phyloP scores from a whole-genome alignment of 2,797 vertebrate species.

The Enteromius radiatus region DNA sequence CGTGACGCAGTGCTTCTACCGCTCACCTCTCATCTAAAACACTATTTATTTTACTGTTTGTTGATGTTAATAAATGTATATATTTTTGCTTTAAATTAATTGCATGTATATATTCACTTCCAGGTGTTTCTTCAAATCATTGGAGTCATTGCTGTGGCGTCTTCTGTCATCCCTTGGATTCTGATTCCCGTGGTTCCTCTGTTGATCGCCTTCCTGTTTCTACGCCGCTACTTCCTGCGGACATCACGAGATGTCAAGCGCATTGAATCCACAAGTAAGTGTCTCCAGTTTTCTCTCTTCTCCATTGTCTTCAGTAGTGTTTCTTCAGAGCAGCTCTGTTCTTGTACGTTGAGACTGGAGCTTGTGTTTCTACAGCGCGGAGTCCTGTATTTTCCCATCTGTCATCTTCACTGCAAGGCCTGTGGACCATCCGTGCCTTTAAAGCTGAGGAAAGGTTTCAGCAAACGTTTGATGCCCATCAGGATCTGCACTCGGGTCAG shows the following conservation, averaged over 20 bases:
- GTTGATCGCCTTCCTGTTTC: slow-evolving; percentile 79
- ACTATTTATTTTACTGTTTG: not conserved
- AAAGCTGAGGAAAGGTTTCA: slow-evolving; percentile 89
- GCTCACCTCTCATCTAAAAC: not conserved
- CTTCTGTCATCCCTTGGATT: slow-evolving; percentile 87
- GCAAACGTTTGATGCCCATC: slow-evolving; percentile 88
- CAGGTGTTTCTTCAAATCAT: slow-evolving; percentile 82
- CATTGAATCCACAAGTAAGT: slow-evolving; percentile 81
- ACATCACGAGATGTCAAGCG: slow-evolving; percentile 88
- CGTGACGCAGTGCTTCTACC: slow-evolving; percentile 47
- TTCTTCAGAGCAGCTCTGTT: not conserved
- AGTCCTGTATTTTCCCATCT: slow-evolving; percentile 95
- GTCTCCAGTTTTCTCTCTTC: not conserved
- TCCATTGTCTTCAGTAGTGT: not conserved
- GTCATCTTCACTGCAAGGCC: slow-evolving; percentile 92
- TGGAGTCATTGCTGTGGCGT: slow-evolving; percentile 81
- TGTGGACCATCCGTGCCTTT: slow-evolving; percentile 93
- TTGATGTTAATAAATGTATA: not conserved
- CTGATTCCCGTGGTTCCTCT: slow-evolving; percentile 83
- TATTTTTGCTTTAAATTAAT: not conserved
- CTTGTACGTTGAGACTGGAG: not conserved
- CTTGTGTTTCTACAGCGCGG: slow-evolving; percentile 76
- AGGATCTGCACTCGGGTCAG: slow-evolving; percentile 93
- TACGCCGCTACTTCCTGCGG: slow-evolving; percentile 84
- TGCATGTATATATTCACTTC: not conserved